Evolutionary conservation across 2,797 vertebrate genomes (phyloP), one percentile per base, ranked within the genome.

Genomic region (Dipus sagitta): DNA sequence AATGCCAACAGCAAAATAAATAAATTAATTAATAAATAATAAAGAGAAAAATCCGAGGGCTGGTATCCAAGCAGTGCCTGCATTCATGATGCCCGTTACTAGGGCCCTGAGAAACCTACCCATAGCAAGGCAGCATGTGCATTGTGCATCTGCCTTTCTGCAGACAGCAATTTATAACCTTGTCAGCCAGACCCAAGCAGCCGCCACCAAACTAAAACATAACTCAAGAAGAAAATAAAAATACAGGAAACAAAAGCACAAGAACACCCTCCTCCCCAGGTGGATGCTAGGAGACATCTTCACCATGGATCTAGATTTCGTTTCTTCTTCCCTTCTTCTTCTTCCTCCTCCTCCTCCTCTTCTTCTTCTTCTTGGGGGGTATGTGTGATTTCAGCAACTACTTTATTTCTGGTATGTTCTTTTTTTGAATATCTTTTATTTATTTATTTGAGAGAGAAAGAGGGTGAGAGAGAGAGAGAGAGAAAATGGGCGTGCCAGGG

Each of bases 151-250:
- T 52, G 77, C 34, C 54, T 92, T 79, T 77, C 28, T 58, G 75
- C 90, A 68, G n/a, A 67, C 26, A 77, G 38, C 15, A 2, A 20
- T 74, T 70, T 54, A 34, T 78, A 62, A 70, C 9, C 74, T 72
- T 86, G 67, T n/a, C 15, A 85, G 60, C 74, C 64, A 82, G 82
- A 82, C 47, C 70, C 78, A 78, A 93, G 32, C 64, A 76, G 88
- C 52, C 6, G 42, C 92, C 60, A 76, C 42, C 38, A 34, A 94
- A 71, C 58, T 77, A 7, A 75, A 70, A 62, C 3, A 64, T 8
- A 88, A 38, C 38, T 38, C 38, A 38, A 38, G 3, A 38, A 38
- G 38, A 38, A 38, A 38, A 1, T 12, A 81, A 30, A 64, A 54
- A n/a, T 32, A 20, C 11, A 58, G 28, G 42, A 64, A n/a, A 30